Conservation (phyloP, 2,888 invertebrate species). For the Diaprepes abbreviatus region DNA sequence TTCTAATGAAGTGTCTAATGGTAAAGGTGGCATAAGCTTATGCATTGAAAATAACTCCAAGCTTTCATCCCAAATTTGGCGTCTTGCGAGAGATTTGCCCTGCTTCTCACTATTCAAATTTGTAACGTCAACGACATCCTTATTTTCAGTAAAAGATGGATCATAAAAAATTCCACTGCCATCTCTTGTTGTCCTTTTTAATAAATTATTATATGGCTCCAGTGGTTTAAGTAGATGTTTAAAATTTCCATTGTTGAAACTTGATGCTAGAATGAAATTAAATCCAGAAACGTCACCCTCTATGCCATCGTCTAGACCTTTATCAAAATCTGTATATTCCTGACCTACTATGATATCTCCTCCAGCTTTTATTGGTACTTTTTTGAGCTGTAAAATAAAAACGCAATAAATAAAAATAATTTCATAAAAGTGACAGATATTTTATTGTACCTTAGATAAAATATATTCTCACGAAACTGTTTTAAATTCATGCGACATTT, state of each 20-base stretch:
- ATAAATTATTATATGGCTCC: slow-evolving; percentile 5
- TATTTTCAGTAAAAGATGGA: slow-evolving; percentile 6
- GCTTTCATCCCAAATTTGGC: slow-evolving; percentile 40
- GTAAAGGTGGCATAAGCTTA: slow-evolving; percentile 16
- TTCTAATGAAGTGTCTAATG: slow-evolving; percentile 1
- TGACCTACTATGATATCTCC: slow-evolving; percentile 80
- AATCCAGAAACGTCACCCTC: slow-evolving; percentile 79
- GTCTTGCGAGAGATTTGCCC: slow-evolving; percentile 11
- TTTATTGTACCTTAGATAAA: too few species aligned
- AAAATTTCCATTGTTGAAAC: slow-evolving; percentile 62
- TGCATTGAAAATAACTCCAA: slow-evolving; percentile 22
- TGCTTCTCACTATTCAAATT: neutral
- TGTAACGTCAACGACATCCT: neutral
- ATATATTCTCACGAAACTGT: too few species aligned
- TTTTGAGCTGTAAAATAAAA: slow-evolving; percentile 68
- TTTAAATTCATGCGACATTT: too few species aligned
- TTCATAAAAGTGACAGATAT: too few species aligned
- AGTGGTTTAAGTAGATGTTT: neutral
- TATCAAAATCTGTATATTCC: slow-evolving; percentile 77
- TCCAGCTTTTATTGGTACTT: slow-evolving; percentile 71
- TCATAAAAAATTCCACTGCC: neutral
- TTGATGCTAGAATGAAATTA: slow-evolving; percentile 74
- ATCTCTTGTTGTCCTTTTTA: slow-evolving; percentile 13
- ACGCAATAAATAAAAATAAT: too few species aligned
- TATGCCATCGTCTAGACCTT: slow-evolving; percentile 75